Evolutionary conservation across 2,888 invertebrate genomes (phyloP).

Genomic region (Luffia ferchaultella): DNA sequence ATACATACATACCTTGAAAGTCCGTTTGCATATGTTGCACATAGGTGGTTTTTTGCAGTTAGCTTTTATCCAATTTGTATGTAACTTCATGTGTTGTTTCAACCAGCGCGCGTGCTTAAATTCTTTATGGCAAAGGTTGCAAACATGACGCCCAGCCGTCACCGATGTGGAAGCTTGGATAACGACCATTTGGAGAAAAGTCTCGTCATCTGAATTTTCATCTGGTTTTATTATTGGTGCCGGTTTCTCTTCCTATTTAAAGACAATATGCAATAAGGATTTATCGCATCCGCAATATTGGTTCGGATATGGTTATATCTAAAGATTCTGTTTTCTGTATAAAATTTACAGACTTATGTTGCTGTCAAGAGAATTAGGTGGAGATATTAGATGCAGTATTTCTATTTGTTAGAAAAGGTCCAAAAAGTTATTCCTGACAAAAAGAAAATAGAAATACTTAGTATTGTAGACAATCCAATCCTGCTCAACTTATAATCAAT

Average conservation of each 20-base stretch:
- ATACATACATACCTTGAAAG: constrained; percentile 67
- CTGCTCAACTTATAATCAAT: too few relatives aligned
- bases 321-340: too few relatives aligned
- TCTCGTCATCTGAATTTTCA: constrained; percentile 38
- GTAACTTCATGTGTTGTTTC: constrained; percentile 69
- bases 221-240: not conserved
- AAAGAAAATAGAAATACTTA: too few relatives aligned
- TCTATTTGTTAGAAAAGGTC: too few relatives aligned
- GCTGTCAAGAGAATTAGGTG: too few relatives aligned
- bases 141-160: constrained; percentile 65
- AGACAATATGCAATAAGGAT: not conserved
- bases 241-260: not conserved
- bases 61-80: constrained; percentile 71
- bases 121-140: constrained; percentile 70
- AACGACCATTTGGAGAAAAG: constrained; percentile 50
- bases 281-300: too few relatives aligned
- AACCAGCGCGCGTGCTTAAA: constrained; percentile 70
- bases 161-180: constrained; percentile 61
- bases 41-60: constrained; percentile 72
- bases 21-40: constrained; percentile 67
- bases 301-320: too few relatives aligned
- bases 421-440: too few relatives aligned
- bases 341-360: too few relatives aligned
- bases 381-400: too few relatives aligned
- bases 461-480: too few relatives aligned